Evolutionary conservation across 2,888 invertebrate genomes (phyloP).

Genomic region (Desoria tigrina): DNA sequence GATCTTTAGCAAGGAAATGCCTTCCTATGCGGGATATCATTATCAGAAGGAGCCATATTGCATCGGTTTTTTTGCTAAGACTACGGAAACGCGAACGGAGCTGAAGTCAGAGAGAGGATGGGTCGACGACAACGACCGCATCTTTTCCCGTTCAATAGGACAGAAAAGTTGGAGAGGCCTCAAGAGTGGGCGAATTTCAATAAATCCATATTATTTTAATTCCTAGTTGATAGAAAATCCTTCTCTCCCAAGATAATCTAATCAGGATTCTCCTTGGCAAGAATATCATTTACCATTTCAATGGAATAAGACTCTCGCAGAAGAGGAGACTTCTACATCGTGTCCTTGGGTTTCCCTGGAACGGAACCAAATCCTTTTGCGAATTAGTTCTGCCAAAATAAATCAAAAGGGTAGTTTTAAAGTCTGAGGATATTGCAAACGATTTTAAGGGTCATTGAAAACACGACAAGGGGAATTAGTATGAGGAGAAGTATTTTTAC

Average conservation of each 20-base stretch:
- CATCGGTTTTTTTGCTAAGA: too few relatives aligned
- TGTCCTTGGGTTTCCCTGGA: neutral
- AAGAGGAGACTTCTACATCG: too few relatives aligned
- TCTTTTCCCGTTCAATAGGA: too few relatives aligned
- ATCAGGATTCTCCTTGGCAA: constrained; percentile 10
- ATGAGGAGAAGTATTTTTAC: neutral
- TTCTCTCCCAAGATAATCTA: constrained; percentile 6
- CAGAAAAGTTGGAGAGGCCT: constrained; percentile 7
- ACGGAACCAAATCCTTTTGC: constrained; percentile 12
- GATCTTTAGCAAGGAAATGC: neutral
- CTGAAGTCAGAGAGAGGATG: too few relatives aligned
- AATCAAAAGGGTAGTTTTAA: neutral
- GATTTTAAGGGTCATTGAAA: constrained; percentile 19
- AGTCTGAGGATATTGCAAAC: constrained; percentile 4
- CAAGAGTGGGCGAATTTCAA: constrained; percentile 16
- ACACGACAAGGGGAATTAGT: constrained; percentile 7
- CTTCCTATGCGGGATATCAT: too few relatives aligned
- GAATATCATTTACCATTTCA: too few relatives aligned
- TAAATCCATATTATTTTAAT: constrained; percentile 16
- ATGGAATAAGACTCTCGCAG: too few relatives aligned
- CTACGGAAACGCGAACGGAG: too few relatives aligned
- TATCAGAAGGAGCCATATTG: too few relatives aligned
- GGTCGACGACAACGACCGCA: too few relatives aligned
- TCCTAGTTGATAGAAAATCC: constrained; percentile 7
- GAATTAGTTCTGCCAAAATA: constrained; percentile 13